These are phyloP conservation scores for Pycnonotus jocosus DNA, from an alignment of 2,113 vertebrate species.

Conservation along the genomic window DNA sequence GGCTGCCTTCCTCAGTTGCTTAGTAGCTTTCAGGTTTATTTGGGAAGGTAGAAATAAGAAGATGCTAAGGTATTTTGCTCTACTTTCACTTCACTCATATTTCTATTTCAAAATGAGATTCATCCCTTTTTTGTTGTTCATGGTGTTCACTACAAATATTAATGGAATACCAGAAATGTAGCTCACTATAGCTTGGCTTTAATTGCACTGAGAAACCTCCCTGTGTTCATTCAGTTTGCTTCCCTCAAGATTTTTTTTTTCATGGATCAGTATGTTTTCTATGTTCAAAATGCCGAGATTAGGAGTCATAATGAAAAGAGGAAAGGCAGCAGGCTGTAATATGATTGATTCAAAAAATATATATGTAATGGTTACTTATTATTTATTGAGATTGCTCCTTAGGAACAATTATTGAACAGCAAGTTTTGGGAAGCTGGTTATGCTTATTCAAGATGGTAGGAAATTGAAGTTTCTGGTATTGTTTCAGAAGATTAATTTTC, in stretches of 20 bases:
- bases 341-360: not conserved
- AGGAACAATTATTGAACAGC: not conserved
- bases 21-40: not conserved
- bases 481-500: constrained; percentile 42
- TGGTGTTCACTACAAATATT: not conserved
- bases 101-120: not conserved
- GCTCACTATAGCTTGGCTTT: not conserved
- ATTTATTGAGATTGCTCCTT: not conserved
- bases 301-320: not conserved
- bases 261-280: not conserved
- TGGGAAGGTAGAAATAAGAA: not conserved
- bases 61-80: not conserved
- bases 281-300: not conserved
- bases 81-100: not conserved
- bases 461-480: constrained; percentile 34
- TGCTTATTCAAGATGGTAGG: not conserved
- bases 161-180: not conserved
- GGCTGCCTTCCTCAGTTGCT: not conserved
- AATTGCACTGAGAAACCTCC: not conserved
- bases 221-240: not conserved
- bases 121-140: not conserved
- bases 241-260: not conserved
- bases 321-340: not conserved
- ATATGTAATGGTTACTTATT: not conserved
- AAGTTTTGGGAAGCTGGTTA: constrained; percentile 11